Evolutionary conservation across 2,113 vertebrate genomes (phyloP), one percentile per base, ranked within the genome.

Genomic region (Melanerpes formicivorus): DNA sequence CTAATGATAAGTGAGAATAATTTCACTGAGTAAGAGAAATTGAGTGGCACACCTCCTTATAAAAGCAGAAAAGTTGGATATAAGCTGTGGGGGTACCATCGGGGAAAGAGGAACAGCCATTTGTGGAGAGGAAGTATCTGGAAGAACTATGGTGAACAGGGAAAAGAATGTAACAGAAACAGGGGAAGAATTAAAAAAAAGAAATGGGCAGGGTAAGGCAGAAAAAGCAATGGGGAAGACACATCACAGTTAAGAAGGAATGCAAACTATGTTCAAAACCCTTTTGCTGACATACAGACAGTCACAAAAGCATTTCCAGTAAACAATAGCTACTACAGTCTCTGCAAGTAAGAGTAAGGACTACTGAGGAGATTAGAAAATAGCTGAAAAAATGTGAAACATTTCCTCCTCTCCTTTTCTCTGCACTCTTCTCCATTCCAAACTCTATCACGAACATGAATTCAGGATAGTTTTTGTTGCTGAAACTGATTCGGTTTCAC

Each of bases 301-400:
- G 56, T 85, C 89, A 89, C 87, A 93, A 87, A 93, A 92, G 71
- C 93, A 81, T 65, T 94, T 90, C 64, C 72, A 94, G 81, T 82
- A 90, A 95, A 95, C 84, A 94, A 93, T 34, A 92, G 90, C 89
- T 90, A 89, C 64, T 80, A 52, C 72, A 80, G 77, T 93, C 89
- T 77, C 44, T 2, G 64, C 89, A 93, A 34, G 1, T 64, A 67
- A 18, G 32, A 87, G 69, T 66, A 48, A 92, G 25, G 83, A 34
- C 42, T 80, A n/a, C 42, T 42, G 64, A 72, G 23, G 54, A 94
- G 95, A 89, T 91, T 94, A 95, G 84, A 76, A 78, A 93, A 87
- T 30, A 92, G 81, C 26, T 63, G 64, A 58, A 93, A 96, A 96
- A 93, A 93, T 93, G 87, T 71, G 84, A 92, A 95, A 95, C 75